Evolutionary conservation across 1,140 invertebrate species (phyloP), one percentile per base, ranked within the genome.

Genomic region (Popillia japonica): DNA sequence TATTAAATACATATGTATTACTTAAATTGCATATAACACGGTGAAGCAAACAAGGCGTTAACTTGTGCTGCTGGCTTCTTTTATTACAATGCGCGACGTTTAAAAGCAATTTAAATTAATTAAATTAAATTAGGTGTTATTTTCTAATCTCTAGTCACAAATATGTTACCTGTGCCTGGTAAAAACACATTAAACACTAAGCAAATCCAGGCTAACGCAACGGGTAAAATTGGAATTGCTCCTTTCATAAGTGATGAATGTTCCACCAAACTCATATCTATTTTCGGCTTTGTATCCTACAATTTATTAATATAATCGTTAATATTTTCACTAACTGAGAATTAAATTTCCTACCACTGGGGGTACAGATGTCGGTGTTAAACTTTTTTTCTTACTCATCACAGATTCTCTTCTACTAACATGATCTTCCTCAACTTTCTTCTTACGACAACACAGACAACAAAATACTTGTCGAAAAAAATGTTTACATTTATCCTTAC

Each of bases 201-300:
- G 85, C 96, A 98, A 79, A 96, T 90, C 90, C 95, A 94, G 3
- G 96, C 96, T 27, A 97, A 87, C 11, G 90, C 91, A 4, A 95
- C 85, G 8, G 96, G 96, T 81, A 98, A 88, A 81, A 96, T 94
- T 0, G 96, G 96, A 80, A 98, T 96, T 9, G 95, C 96, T 23
- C 92, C 95, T 83, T 94, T 93, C 91, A 96, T 96, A 80, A 94
- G 89, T 0, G 95, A 95, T 76, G 92, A 92, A 84, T 95, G 92
- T 81, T 96, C 94, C 14, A 96, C 92, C 78, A 96, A 87, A 72
- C 92, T 90, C 0, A 90, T 87, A 80, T 95, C 94, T 80, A 96
- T 86, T 85, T 95, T 94, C 86, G 94, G 93, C 87, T 91, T 96
- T 86, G 87, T 94, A 87, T 94, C 93, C 93, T 94, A 84, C 48